Evolutionary conservation across 92 coral and sea anemone species (phyloP).

Genomic region (Bergia puertoricense): DNA sequence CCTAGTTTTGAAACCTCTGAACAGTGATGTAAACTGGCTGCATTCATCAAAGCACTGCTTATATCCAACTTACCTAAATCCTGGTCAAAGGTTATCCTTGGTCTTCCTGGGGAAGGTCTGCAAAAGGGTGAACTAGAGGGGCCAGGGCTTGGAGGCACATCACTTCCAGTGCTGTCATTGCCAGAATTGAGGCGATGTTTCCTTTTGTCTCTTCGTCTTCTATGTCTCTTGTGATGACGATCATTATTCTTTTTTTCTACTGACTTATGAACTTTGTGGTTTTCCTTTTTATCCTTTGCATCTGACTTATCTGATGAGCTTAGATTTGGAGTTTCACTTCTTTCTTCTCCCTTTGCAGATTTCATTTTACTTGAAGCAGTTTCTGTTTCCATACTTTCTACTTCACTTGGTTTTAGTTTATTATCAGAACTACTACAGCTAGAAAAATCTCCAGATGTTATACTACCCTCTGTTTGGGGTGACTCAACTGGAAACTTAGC

Average conservation of each 20-base stretch:
- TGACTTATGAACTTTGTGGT: conserved; percentile 49
- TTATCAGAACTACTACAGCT: conserved; percentile 23
- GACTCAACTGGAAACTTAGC: conserved; percentile 62
- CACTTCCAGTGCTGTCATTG: conserved; percentile 86
- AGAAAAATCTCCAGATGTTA: conserved; percentile 60
- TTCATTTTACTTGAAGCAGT: conserved; percentile 39
- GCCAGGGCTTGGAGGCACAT: conserved; percentile 78
- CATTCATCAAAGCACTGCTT: neutral
- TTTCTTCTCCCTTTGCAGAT: conserved; percentile 31
- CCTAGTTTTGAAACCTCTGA: no score
- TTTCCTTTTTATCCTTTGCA: conserved; percentile 46
- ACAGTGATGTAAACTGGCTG: neutral
- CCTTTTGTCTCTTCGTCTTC: conserved; percentile 71
- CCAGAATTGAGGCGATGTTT: conserved; percentile 83
- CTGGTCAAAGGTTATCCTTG: conserved; percentile 78
- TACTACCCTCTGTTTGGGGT: conserved; percentile 71
- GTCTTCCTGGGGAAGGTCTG: conserved; percentile 72
- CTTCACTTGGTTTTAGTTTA: conserved; percentile 15
- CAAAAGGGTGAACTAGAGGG: conserved; percentile 61
- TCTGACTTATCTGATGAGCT: conserved; percentile 58
- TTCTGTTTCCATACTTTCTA: neutral
- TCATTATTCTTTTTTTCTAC: conserved; percentile 76
- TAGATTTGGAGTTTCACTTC: conserved; percentile 41
- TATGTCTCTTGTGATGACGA: conserved; percentile 68
- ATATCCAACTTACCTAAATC: conserved; percentile 67